Conservation (phyloP, 92 coral and sea anemone genomes). For the Ricordea florida region DNA sequence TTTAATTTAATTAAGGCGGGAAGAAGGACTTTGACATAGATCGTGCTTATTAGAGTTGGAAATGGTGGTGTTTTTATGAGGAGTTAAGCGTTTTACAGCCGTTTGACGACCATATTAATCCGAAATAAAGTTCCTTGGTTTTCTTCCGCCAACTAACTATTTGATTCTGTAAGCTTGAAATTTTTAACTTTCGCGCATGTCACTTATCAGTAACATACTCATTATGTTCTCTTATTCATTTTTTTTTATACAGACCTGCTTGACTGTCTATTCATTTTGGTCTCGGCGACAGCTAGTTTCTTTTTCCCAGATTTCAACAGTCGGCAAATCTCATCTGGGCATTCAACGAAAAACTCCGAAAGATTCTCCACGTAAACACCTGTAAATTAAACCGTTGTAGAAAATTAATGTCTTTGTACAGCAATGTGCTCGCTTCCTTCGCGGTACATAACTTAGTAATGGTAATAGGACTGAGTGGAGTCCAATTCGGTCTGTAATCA, state of each 20-base stretch:
- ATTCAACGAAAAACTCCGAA: constrained; percentile 64
- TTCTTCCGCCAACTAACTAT: too few relatives aligned
- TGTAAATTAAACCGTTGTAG: constrained; percentile 6
- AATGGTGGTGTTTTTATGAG: too few relatives aligned
- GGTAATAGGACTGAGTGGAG: too few relatives aligned
- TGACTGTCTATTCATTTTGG: constrained; percentile 88
- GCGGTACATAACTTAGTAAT: not conserved
- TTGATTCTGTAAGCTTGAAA: too few relatives aligned
- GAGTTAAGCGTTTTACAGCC: too few relatives aligned
- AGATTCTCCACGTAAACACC: constrained; percentile 83
- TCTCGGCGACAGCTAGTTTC: constrained; percentile 80
- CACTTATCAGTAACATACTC: not conserved
- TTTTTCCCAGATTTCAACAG: constrained; percentile 74
- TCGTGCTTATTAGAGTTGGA: too few relatives aligned
- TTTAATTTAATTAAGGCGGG: too few relatives aligned
- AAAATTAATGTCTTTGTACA: not conserved
- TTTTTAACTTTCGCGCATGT: too few relatives aligned
- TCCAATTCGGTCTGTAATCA: too few relatives aligned
- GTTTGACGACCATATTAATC: too few relatives aligned
- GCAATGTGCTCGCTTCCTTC: not conserved
- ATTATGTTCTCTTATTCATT: not conserved
- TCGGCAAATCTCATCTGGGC: constrained; percentile 66
- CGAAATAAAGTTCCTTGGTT: too few relatives aligned
- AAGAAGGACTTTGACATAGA: too few relatives aligned
- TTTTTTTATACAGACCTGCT: constrained; percentile 60